Evolutionary conservation across 2,797 vertebrate genomes (phyloP), one percentile per base, ranked within the genome.

Genomic region (Cossypha polioptera): DNA sequence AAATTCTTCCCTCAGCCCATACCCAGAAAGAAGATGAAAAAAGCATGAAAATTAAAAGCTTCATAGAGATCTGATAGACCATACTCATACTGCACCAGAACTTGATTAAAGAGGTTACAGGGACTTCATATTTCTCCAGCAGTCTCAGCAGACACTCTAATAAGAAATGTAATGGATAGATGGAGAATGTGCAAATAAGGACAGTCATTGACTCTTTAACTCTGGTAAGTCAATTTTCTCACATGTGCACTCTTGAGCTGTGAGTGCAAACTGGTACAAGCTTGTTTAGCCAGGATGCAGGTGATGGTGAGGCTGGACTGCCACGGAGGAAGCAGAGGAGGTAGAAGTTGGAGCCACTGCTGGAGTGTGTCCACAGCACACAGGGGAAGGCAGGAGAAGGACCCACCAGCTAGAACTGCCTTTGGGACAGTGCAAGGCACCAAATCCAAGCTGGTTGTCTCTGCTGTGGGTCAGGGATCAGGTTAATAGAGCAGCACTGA

Each of bases 1-100:
- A 90, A 88, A 91, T 69, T 21, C 61, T 83, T 76, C 83, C 86
- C 48, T 84, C 42, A 78, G 31, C 16, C n/a, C 54, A 40, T 47
- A 63, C 7, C 31, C 62, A 75, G 62, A 74, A 76, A 85, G 76
- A 6, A 69, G 65, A 48, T 36, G 4, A 48, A 68, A 72, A 51
- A 58, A 81, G 11, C 43, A 36, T 14, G 59, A 74, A 82, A 89
- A 28, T 33, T 7, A 75, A 85, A 71, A 74, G 14, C 66, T 67
- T 76, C 35, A 11, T 12, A 55, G 57, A 38, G 40, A 69, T 54
- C 40, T 94, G n/a, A 20, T 68, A 72, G 68, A 68, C 47, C 51
- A 35, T 36, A 47, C 7, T 66, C 42, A 29, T 77, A 50, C 18
- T 69, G 42, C 33, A 63, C 13, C 29, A 95, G 55, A 94, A 92